Base-by-base conservation (phyloP, 2,797 vertebrate species). In the Manis pentadactyla region DNA sequence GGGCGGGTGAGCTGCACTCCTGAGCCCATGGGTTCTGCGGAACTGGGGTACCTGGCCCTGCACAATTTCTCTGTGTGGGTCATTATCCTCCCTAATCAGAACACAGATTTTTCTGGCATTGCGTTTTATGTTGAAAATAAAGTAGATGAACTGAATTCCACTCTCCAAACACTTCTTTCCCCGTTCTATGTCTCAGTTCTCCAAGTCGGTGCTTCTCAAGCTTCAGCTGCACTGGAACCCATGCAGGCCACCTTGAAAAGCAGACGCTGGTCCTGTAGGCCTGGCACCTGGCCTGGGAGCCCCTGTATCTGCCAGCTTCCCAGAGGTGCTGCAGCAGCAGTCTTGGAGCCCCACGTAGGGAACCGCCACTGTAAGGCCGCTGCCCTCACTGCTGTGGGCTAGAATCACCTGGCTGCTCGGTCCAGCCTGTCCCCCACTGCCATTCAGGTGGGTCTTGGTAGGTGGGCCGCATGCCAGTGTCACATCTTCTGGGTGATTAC, bases 401-500 rank as follows among this genome's bases (percentile, higher is more conserved):
- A 68, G 49, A 29, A 8, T 14, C 29, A 34, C 1, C 4, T 39
- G 2, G 15, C 18, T 42, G 29, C 37, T 14, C 15, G 19, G 27
- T n/a, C 42, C 68, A 25, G n/a, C 17, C 46, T 64, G 59, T 1
- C 34, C 4, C 29, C 39, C 69, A 42, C 25, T 39, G n/a, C 57
- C 19, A 25, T 8, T 27, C 5, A 49, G 15, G n/a, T 34, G 64
- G 34, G 11, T n/a, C n/a, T 13, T 34, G 25, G 14, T 0, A 1
- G 19, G 69, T 4, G 27, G 34, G 34, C 31, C 46, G 15, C 1
- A 37, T 8, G 68, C 27, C 1, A 5, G 4, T 71, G 12, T 66
- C 17, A 34, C 19, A 68, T 23, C 23, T 31, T 61, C 66, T 13
- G 8, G 3, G 4, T 53, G n/a, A 25, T 21, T 42, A 57, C 19